Evolutionary conservation across 2,797 vertebrate genomes (phyloP).

Genomic region (Hybognathus amarus): DNA sequence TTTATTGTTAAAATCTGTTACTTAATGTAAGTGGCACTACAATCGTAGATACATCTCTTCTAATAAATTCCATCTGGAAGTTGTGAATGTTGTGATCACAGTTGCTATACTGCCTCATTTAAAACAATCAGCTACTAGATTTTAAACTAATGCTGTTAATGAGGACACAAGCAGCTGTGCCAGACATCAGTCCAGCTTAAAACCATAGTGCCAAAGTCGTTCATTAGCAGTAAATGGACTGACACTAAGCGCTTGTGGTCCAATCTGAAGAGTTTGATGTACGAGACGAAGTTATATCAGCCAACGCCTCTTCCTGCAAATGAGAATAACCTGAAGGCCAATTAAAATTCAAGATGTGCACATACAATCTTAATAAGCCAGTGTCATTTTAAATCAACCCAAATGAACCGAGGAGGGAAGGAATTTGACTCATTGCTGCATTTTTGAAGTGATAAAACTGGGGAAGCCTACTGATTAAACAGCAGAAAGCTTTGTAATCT

Average conservation of each 20-base stretch:
- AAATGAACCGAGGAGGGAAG: conserved; percentile 56
- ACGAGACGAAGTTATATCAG: conserved; percentile 21
- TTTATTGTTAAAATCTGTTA: neutral
- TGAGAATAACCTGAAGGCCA: conserved; percentile 38
- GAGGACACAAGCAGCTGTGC: conserved; percentile 65
- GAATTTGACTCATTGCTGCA: conserved; percentile 51
- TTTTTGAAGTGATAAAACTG: conserved; percentile 59
- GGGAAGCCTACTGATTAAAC: conserved; percentile 68
- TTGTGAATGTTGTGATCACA: conserved; percentile 40
- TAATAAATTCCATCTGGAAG: conserved; percentile 52
- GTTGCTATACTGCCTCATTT: conserved; percentile 60
- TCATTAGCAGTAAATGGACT: conserved; percentile 63
- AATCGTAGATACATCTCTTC: conserved; percentile 3
- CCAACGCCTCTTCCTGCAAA: neutral
- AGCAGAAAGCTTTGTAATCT: conserved; percentile 69
- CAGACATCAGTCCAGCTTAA: conserved; percentile 58
- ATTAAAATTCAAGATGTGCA: conserved; percentile 49
- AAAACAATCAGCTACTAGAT: conserved; percentile 67
- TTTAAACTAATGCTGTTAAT: conserved; percentile 66
- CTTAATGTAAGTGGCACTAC: too few relatives aligned
- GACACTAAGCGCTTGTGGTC: neutral
- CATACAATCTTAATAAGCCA: conserved; percentile 45
- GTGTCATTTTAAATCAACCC: conserved; percentile 60
- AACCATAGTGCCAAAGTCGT: conserved; percentile 58
- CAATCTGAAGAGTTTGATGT: conserved; percentile 15